Evolutionary conservation across 2,797 vertebrate species (phyloP), one percentile per base, ranked within the genome.

Genomic region (Rhincodon typus): DNA sequence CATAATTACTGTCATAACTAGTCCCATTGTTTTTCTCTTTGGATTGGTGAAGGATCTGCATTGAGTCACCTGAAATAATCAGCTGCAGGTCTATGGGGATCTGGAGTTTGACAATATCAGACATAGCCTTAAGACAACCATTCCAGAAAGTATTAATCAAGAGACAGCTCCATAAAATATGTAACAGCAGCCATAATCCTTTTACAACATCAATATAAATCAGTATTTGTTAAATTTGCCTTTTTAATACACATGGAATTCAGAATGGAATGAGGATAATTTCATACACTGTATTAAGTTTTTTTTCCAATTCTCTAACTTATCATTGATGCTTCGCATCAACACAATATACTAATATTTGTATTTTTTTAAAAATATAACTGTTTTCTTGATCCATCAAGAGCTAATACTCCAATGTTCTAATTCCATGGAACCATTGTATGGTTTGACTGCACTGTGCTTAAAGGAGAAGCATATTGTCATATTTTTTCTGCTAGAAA

Each of bases 71-170:
- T 95, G 46, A 95, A 94, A 72, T 94, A 94, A 94, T 72, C 69
- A 94, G 93, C 67, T 27, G 4, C 1, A 10, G 4, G 88, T 19
- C 42, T 74, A 1, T 46, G 67, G 69, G 69, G 93, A 94, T 74
- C 25, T 27, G 93, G 19, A 72, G 93, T 5, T 94, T 94, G 93
- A 91, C 91, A 94, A 69, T 94, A 50, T 72, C 93, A 94, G 93
- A 72, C 34, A 72, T 94, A 72, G 93, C 93, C 93, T 74, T 72
- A 94, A 94, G 93, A 74, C 69, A 94, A 74, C 93, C 93, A 94
- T 94, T 94, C 93, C 67, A 94, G 67, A 50, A 94, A 94, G 13
- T 74, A 72, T 72, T 72, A 94, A 94, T 74, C 67, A 94, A 94
- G 38, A 94, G 67, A 46, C 93, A 72, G 93, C 69, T 70, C 93